A percentile compares a stretch with the other conserved stretches of the same genome.
Conservation (phyloP, 1,140 invertebrate species). For the Drosophila asahinai region DNA sequence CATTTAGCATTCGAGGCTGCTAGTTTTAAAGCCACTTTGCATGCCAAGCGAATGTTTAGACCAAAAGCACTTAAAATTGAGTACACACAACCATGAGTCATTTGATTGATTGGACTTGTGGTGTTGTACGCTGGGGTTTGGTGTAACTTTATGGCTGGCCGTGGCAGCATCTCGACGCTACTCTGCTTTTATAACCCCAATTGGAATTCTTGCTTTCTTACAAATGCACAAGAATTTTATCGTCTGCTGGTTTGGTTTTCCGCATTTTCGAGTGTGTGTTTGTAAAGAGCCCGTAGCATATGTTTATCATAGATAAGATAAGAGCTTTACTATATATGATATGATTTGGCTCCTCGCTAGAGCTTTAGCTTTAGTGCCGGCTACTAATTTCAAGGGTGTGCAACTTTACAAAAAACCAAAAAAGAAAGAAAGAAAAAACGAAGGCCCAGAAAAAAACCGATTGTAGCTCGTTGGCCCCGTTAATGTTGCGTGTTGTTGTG, state of each 20-base stretch:
- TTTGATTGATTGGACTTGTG: conserved; percentile 11
- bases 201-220: conserved; percentile 25
- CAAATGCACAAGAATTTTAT: conserved; percentile 43
- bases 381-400: conserved; percentile 51
- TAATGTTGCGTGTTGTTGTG: conserved; percentile 47
- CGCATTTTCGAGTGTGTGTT: conserved; percentile 24
- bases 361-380: conserved; percentile 21
- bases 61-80: conserved; percentile 18
- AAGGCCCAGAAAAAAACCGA: conserved; percentile 25
- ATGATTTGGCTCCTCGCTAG: conserved; percentile 29
- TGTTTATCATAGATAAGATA: conserved; percentile 61
- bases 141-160: background rate
- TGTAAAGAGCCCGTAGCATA: conserved; percentile 13
- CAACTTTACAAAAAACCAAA: conserved; percentile 14
- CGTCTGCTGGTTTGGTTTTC: conserved; percentile 25
- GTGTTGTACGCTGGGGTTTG: background rate
- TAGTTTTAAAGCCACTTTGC: conserved; percentile 12
- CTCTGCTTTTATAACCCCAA: background rate
- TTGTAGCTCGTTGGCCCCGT: conserved; percentile 51
- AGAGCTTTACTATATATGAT: conserved; percentile 29
- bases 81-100: conserved; percentile 21
- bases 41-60: conserved; percentile 18
- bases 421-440: conserved; percentile 11
- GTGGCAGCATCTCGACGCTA: conserved; percentile 2
- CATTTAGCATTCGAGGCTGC: conserved; percentile 16